Conservation (phyloP, 2,113 vertebrate species). For the Neolamprologus falcicula region DNA sequence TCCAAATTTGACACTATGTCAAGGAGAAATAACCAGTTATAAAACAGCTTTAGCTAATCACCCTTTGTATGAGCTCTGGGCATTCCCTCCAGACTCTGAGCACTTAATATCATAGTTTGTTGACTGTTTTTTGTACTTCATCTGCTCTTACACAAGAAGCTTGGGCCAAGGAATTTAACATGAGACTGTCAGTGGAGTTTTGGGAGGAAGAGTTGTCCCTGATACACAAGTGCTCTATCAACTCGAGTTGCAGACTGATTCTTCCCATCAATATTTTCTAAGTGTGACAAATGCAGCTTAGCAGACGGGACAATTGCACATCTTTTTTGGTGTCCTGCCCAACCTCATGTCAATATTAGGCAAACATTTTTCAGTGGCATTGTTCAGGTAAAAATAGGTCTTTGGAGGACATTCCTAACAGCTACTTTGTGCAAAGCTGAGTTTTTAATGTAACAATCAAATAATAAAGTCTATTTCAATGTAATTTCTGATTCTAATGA, state of each 20-base stretch:
- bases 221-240: neutral
- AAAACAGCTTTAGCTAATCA: neutral
- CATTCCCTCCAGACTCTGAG: neutral
- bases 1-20: neutral
- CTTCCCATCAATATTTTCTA: neutral
- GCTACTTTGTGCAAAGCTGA: neutral
- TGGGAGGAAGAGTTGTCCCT: neutral
- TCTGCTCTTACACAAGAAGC: neutral
- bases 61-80: neutral
- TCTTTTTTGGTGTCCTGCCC: neutral
- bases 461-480: neutral
- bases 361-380: neutral
- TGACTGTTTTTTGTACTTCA: neutral
- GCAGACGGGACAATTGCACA: neutral
- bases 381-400: neutral
- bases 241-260: neutral
- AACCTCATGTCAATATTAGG: neutral
- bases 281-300: neutral
- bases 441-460: neutral
- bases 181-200: neutral
- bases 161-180: neutral
- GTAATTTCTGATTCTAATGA: neutral
- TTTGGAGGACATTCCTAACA: neutral
- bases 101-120: neutral
- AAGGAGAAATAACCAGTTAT: neutral